These are phyloP conservation scores for Cariama cristata DNA, from an alignment of 2,113 vertebrate species.

Conservation along the genomic window DNA sequence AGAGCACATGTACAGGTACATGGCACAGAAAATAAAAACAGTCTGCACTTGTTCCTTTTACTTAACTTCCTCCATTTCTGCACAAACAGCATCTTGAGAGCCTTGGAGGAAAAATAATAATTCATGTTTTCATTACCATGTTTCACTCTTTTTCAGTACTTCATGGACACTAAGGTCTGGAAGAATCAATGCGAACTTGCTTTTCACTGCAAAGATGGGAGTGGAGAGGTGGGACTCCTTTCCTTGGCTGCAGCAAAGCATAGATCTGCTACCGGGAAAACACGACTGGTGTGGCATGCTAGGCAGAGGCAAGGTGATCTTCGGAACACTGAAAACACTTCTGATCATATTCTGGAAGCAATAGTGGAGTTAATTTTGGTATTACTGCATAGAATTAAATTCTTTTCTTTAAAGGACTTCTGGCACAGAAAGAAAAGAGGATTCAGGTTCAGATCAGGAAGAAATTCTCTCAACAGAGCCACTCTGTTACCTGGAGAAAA, in stretches of 20 bases:
- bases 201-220: not conserved
- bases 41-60: not conserved
- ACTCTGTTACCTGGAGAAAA: not conserved
- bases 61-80: not conserved
- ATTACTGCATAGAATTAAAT: not conserved
- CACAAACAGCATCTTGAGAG: not conserved
- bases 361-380: not conserved
- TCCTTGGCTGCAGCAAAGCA: not conserved
- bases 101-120: not conserved
- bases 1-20: rapidly evolving
- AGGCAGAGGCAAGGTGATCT: not conserved
- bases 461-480: not conserved
- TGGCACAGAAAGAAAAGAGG: not conserved
- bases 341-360: not conserved
- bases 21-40: not conserved
- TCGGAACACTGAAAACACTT: not conserved
- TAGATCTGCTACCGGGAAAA: not conserved
- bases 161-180: not conserved
- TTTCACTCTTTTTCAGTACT: not conserved
- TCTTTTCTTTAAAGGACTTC: not conserved
- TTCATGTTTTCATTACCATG: not conserved
- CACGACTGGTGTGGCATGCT: rapidly evolving
- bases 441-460: not conserved
- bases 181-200: not conserved
- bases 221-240: not conserved